Conservation (phyloP, 2,888 invertebrate genomes). For the Chrysina gloriosa region DNA sequence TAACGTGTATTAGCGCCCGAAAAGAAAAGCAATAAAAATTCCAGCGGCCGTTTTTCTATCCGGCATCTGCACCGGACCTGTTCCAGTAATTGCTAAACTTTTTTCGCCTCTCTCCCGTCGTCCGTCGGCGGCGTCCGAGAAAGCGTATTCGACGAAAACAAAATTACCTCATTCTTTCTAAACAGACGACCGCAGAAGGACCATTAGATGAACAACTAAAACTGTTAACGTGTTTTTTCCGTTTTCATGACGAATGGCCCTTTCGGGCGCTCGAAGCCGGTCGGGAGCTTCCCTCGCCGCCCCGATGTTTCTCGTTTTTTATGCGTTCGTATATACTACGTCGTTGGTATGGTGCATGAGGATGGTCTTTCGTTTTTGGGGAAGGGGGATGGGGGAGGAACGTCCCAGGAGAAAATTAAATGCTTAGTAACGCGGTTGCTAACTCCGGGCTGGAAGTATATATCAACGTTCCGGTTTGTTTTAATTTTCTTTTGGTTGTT, state of each 20-base stretch:
- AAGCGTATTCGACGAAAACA: conserved; percentile 25
- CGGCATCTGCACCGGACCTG: neutral
- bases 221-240: conserved; percentile 23
- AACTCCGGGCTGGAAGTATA: too few relatives aligned
- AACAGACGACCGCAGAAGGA: conserved; percentile 11
- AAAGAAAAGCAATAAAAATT: conserved; percentile 13
- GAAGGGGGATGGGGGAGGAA: too few relatives aligned
- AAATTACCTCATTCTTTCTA: conserved; percentile 25
- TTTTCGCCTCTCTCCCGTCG: neutral
- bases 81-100: conserved; percentile 18
- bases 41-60: neutral
- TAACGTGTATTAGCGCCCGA: neutral
- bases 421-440: too few relatives aligned
- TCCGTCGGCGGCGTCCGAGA: conserved; percentile 11
- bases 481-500: too few relatives aligned
- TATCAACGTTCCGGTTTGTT: too few relatives aligned
- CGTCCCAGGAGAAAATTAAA: too few relatives aligned
- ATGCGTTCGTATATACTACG: too few relatives aligned
- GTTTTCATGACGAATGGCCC: conserved; percentile 5
- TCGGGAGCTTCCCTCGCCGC: too few relatives aligned
- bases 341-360: too few relatives aligned
- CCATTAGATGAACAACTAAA: conserved; percentile 27
- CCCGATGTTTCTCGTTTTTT: too few relatives aligned
- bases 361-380: too few relatives aligned
- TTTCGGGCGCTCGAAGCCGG: neutral